A percentile compares a stretch with the other conserved stretches of the same genome.
Conservation (phyloP, 1,140 invertebrate species). For the Drosophila nebulosa region DNA sequence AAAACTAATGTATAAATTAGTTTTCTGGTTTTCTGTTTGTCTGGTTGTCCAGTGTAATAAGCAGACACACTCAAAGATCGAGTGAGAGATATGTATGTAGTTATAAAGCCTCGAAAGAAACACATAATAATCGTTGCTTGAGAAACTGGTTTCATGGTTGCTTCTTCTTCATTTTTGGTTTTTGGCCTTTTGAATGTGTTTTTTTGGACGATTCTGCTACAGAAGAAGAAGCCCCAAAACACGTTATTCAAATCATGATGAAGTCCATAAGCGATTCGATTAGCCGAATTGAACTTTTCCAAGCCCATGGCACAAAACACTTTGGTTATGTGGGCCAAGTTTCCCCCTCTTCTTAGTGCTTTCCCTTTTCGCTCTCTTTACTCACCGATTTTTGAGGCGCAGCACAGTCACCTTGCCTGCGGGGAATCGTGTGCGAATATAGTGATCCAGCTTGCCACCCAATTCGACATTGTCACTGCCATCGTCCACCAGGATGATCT, state of each 20-base stretch:
- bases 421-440: constrained; percentile 86
- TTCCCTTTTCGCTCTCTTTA: constrained; percentile 5
- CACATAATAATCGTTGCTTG: constrained; percentile 59
- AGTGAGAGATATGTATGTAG: constrained; percentile 15
- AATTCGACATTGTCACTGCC: constrained; percentile 90
- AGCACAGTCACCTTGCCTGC: constrained; percentile 88
- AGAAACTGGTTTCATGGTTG: constrained; percentile 71
- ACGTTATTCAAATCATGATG: constrained; percentile 71
- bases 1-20: too few relatives aligned
- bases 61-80: constrained; percentile 20
- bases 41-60: constrained; percentile 32
- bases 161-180: constrained; percentile 4
- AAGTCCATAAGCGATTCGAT: constrained; percentile 55
- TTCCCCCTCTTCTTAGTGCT: background rate
- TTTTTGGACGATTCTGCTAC: constrained; percentile 61
- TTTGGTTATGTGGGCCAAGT: constrained; percentile 21
- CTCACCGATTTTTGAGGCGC: constrained; percentile 86
- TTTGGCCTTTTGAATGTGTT: constrained; percentile 45
- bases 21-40: background rate
- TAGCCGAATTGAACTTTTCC: constrained; percentile 65
- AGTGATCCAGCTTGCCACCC: constrained; percentile 89
- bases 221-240: constrained; percentile 65
- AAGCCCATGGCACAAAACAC: constrained; percentile 14
- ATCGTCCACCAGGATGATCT: constrained; percentile 95
- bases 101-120: constrained; percentile 34